Conservation (phyloP, 2,113 vertebrate genomes). For the Microcebus ravelobensis region DNA sequence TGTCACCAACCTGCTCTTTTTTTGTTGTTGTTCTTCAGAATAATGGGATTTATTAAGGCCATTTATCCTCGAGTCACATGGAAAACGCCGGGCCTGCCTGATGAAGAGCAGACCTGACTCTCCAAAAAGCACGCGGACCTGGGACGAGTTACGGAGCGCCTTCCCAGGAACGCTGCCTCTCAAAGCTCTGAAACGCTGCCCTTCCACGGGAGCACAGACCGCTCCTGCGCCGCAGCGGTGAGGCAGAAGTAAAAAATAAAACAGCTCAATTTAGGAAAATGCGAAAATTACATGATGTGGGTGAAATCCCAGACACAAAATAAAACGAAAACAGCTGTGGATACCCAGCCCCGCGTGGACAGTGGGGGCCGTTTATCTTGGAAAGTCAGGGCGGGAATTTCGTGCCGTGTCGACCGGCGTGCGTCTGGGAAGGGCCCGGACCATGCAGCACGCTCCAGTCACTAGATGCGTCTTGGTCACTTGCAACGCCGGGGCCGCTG, state of each 20-base stretch:
- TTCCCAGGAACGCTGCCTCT: not conserved
- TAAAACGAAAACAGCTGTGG: slow-evolving; percentile 64
- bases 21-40: slow-evolving; percentile 78
- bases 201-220: not conserved
- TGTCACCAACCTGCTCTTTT: slow-evolving; percentile 79
- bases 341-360: not conserved
- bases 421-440: not conserved
- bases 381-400: slow-evolving; percentile 63
- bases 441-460: not conserved
- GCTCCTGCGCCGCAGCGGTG: not conserved
- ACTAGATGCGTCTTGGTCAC: slow-evolving; percentile 38
- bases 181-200: not conserved
- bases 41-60: slow-evolving; percentile 77
- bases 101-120: not conserved
- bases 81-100: not conserved
- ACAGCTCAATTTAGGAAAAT: slow-evolving; percentile 57
- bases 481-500: slow-evolving; percentile 59
- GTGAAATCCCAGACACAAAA: slow-evolving; percentile 19
- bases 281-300: slow-evolving; percentile 34
- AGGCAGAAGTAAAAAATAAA: not conserved
- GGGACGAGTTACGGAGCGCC: slow-evolving; percentile 31
- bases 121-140: not conserved
- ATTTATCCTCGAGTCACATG: slow-evolving; percentile 69
- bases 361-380: slow-evolving; percentile 11
- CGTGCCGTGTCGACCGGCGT: not conserved